These are phyloP conservation scores for Nineta flava DNA, from an alignment of 2,888 invertebrate species.

Conservation along the genomic window DNA sequence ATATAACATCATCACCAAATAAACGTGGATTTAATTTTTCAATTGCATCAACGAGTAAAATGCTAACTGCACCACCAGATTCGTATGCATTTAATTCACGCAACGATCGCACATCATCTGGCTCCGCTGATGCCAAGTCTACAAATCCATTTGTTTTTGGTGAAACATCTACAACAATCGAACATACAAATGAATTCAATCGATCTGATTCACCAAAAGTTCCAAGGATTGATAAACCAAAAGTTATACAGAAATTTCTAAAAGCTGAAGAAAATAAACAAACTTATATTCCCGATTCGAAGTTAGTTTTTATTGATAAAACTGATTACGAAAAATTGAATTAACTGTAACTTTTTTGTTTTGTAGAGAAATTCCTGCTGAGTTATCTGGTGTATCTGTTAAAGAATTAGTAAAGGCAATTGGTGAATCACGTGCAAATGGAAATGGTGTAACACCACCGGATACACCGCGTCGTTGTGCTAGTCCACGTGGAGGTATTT, in stretches of 20 bases:
- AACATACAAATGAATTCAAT: conserved; percentile 1
- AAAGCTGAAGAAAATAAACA: conserved; percentile 29
- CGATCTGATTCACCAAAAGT: conserved; percentile 23
- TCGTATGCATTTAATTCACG: conserved; percentile 6
- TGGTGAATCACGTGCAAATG: conserved; percentile 61
- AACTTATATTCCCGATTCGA: conserved; percentile 3
- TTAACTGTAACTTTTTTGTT: conserved; percentile 1
- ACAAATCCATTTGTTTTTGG: conserved; percentile 31
- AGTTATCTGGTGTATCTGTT: conserved; percentile 47
- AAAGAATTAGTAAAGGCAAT: conserved; percentile 58
- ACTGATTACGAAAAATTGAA: neutral
- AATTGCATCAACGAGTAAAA: conserved; percentile 7
- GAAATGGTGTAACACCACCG: conserved; percentile 57
- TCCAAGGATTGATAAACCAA: conserved; percentile 22
- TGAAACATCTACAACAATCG: conserved; percentile 14
- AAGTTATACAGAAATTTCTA: conserved; percentile 38
- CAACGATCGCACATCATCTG: conserved; percentile 8
- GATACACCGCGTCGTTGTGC: conserved; percentile 42
- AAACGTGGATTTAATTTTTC: conserved; percentile 45
- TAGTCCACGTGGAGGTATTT: conserved; percentile 32
- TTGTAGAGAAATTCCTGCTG: conserved; percentile 31
- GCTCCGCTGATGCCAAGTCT: conserved; percentile 12
- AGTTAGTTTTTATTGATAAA: neutral
- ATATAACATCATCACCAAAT: conserved; percentile 19
- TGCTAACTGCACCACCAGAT: conserved; percentile 10